Conservation (phyloP, 2,888 invertebrate genomes). For the Alentia gelatinosa region DNA sequence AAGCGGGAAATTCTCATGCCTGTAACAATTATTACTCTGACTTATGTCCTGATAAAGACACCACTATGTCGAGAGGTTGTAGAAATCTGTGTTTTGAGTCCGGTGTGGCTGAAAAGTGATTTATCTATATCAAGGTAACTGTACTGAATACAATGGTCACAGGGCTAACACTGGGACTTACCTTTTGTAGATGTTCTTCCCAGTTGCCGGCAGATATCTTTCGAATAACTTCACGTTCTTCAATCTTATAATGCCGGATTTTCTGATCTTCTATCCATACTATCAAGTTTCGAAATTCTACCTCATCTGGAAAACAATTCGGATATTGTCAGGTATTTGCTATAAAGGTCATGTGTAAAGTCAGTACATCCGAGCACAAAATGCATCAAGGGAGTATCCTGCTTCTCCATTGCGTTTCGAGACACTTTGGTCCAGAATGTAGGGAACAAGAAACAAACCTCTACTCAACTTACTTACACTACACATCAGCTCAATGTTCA, state of each 20-base stretch:
- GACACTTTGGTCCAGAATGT: neutral
- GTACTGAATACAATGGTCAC: too few species aligned
- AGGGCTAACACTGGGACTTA: too few species aligned
- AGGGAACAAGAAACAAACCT: neutral
- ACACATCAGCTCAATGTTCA: neutral
- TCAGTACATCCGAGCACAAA: neutral
- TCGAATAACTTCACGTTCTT: conserved; percentile 88
- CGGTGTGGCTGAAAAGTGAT: too few species aligned
- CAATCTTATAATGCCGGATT: conserved; percentile 92
- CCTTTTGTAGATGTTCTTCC: conserved; percentile 85
- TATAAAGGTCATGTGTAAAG: neutral
- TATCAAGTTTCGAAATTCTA: conserved; percentile 89
- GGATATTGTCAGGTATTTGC: neutral
- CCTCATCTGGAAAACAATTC: conserved; percentile 85
- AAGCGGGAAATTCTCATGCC: too few species aligned
- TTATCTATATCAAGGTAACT: too few species aligned
- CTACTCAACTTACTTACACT: neutral
- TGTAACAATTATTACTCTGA: too few species aligned
- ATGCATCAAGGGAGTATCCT: neutral
- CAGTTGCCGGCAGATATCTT: conserved; percentile 86
- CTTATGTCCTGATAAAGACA: too few species aligned
- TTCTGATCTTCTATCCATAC: conserved; percentile 97
- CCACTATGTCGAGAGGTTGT: too few species aligned
- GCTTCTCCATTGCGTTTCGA: neutral
- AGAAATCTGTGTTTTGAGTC: too few species aligned